Evolutionary conservation across 2,113 vertebrate genomes (phyloP), one percentile per base, ranked within the genome.

Genomic region (Oncorhynchus masou): DNA sequence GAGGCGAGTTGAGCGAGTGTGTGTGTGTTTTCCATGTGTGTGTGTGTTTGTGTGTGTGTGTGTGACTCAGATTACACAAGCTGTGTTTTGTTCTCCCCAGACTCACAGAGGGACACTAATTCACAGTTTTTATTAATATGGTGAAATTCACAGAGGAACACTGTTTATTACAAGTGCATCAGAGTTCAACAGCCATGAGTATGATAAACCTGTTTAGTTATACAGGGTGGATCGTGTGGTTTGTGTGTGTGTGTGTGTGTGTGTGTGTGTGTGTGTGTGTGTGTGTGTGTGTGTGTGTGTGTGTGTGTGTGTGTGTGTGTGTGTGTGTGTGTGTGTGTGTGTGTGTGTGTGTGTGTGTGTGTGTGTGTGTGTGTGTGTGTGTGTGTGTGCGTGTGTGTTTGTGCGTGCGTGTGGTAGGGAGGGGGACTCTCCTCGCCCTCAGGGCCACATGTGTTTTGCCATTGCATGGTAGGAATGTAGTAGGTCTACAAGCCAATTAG

Each of bases 341-440:
- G 4, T 25, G 12, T 74, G 39, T 65, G 39, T 74, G 62, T 74
- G 74, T 48, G n/a, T 71, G 27, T 34, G 5, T 19, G 71, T 48
- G 6, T 64, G 59, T 64, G 6, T 62, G 20, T 6, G 4, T 25
- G 12, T 74, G 39, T 65, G 39, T 74, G 62, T 74, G 74, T 48
- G n/a, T 71, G 27, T 34, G 5, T 19, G 71, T 48, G 6, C 45
- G 59, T 64, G 6, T 62, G 9, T 13, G 3, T 25, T 2, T 74
- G 39, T 65, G 22, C 70, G 62, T 74, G 74, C 34, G 31, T 34
- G 31, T 34, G 31, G 31, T 34, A 31, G 29, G 34, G 39, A 45
- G 39, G 74, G 81, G 74, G 82, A 29, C 67, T 81, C 16, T 76
- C 31, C 16, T n/a, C 69, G 5, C 31, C 83, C 69, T 79, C 67